Evolutionary conservation across 2,888 invertebrate genomes (phyloP).

Genomic region (Sinodicranocentrus sp.): DNA sequence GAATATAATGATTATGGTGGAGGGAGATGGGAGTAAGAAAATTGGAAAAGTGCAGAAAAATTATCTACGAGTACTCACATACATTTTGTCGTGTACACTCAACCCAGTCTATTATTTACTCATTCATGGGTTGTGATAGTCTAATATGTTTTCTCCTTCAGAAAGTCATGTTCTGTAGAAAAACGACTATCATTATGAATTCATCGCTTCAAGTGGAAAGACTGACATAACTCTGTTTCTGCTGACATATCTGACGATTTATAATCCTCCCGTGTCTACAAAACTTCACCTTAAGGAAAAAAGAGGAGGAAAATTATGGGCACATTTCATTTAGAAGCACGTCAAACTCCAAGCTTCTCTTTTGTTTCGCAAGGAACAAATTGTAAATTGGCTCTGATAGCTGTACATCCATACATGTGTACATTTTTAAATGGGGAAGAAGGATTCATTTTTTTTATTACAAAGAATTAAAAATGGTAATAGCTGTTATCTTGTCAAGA

Average conservation of each 20-base stretch:
- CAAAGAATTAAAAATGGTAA: constrained; percentile 41
- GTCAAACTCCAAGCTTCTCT: neutral
- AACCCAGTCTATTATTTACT: too few relatives aligned
- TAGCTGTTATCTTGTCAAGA: constrained; percentile 52
- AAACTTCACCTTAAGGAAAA: neutral
- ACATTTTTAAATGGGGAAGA: too few relatives aligned
- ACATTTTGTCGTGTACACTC: too few relatives aligned
- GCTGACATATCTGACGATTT: constrained; percentile 47
- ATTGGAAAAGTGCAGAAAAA: neutral
- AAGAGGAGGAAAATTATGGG: neutral
- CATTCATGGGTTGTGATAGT: too few relatives aligned
- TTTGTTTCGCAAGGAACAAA: neutral
- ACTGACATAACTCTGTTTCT: constrained; percentile 41
- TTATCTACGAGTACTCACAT: too few relatives aligned
- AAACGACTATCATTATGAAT: constrained; percentile 42
- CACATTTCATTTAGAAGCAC: neutral
- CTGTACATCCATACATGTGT: neutral
- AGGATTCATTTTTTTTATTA: too few relatives aligned
- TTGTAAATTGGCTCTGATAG: constrained; percentile 1
- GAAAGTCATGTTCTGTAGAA: too few relatives aligned
- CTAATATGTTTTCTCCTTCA: too few relatives aligned
- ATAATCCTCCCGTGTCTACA: constrained; percentile 27
- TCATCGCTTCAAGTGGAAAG: constrained; percentile 35
- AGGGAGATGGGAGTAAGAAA: too few relatives aligned
- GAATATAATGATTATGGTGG: too few relatives aligned